phyloP scores from a whole-genome alignment of 92 coral and sea anemone genomes.

The Phenganax subtilis region DNA sequence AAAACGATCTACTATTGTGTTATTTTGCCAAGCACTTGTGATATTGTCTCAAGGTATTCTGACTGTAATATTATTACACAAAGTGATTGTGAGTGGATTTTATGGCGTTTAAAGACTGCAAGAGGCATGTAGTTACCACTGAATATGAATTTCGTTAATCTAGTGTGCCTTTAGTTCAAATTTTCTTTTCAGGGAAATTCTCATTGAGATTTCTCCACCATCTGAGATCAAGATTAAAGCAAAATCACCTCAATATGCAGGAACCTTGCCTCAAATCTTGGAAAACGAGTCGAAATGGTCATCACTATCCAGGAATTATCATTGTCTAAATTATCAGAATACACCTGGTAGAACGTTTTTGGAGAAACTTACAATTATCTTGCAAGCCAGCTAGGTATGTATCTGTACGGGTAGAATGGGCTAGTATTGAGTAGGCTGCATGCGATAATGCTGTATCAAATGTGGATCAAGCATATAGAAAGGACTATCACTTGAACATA shows the following conservation, averaged over 20 bases:
- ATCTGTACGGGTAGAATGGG: background rate
- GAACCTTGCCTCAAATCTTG: conserved; percentile 15
- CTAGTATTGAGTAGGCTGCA: too few relatives aligned
- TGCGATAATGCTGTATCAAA: too few relatives aligned
- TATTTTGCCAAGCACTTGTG: too few relatives aligned
- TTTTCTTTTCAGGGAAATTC: conserved; percentile 8
- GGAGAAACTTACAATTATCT: conserved; percentile 26
- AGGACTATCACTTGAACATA: too few relatives aligned
- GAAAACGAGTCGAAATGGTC: conserved; percentile 38
- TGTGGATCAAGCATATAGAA: too few relatives aligned
- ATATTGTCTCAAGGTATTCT: background rate
- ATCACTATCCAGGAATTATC: conserved; percentile 27
- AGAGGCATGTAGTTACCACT: background rate
- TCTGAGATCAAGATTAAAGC: conserved; percentile 33
- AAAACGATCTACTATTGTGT: too few relatives aligned
- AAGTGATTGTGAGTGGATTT: background rate
- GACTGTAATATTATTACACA: background rate
- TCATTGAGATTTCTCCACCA: conserved; percentile 30
- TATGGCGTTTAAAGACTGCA: background rate
- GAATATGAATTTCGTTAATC: background rate
- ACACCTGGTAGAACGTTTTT: conserved; percentile 37
- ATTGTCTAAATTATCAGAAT: conserved; percentile 17
- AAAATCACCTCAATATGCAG: conserved; percentile 29
- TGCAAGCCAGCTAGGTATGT: conserved; percentile 38
- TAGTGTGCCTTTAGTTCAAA: background rate